A percentile compares a stretch with the other conserved stretches of the same genome.
Evolutionary conservation across 2,113 vertebrate species (phyloP).

Genomic region (Parus major): DNA sequence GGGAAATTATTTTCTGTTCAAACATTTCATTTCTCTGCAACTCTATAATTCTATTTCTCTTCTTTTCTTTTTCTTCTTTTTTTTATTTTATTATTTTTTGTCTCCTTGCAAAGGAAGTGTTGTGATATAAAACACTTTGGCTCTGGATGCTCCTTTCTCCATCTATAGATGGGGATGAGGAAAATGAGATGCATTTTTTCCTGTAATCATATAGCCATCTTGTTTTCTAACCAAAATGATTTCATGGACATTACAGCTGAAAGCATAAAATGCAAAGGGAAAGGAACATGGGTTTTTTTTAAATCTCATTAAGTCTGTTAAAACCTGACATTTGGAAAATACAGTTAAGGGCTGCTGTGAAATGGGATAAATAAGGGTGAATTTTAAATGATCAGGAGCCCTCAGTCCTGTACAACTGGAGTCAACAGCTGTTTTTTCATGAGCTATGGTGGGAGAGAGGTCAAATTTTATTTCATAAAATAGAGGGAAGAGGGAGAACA

Average conservation of each 20-base stretch:
- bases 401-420: neutral
- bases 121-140: neutral
- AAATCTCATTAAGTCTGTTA: slow-evolving; percentile 6
- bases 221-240: slow-evolving; percentile 50
- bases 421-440: neutral
- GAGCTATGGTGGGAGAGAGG: neutral
- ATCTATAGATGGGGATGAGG: neutral
- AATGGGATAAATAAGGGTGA: neutral
- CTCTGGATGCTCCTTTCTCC: neutral
- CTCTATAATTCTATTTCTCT: slow-evolving; percentile 52
- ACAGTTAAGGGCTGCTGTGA: neutral
- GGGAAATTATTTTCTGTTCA: slow-evolving; percentile 75
- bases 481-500: accelerated
- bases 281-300: neutral
- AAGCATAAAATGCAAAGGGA: neutral
- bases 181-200: slow-evolving; percentile 9
- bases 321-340: slow-evolving; percentile 1
- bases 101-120: neutral
- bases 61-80: neutral
- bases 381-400: neutral
- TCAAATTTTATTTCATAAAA: neutral
- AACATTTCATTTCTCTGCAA: slow-evolving; percentile 70
- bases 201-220: slow-evolving; percentile 40
- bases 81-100: neutral
- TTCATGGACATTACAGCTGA: slow-evolving; percentile 30